Evolutionary conservation across 2,888 invertebrate species (phyloP), one percentile per base, ranked within the genome.

Genomic region (Morpho deidamia): DNA sequence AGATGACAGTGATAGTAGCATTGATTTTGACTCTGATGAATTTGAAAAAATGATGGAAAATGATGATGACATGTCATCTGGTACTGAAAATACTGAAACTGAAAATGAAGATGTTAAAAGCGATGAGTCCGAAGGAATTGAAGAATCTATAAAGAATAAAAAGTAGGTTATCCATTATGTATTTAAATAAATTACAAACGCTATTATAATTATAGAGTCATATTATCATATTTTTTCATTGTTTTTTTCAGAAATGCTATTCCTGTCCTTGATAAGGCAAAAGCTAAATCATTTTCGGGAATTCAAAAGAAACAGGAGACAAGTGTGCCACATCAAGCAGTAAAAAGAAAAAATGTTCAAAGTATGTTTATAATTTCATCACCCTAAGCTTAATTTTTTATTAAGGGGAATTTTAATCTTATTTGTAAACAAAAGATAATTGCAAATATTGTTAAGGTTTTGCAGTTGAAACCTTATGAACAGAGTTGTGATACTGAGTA

Each of bases 11-110:
- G 83, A 83, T 49, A 74, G 75, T 41, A 50, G 54, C 51, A 52
- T 70, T 11, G 75, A 71, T 7, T 86, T 86, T 73, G 80, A 86
- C 66, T 85, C 84, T 10, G 87, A 86, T 72, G 85, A 78, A 53
- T 87, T 72, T 77, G 80, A 81, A 23, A 81, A 78, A 51, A 66
- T 76, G 65, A 55, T 84, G 37, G 71, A 69, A 44, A 65, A 73
- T 59, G 78, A 72, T 41, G 67, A 72, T 44, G 66, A 65, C 51
- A 67, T 63, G 35, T 69, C 68, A 12, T 63, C 60, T 14, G 61
- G 51, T 43, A 63, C 63, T 49, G 67, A 63, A 7, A 63, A 56
- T 54, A 65, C 61, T 41, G 63, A 63, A 43, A 65, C 53, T 44
- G 62, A 56, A 51, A 60, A 38, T 34, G 23, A 57, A 37, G 39